Base-by-base conservation (phyloP, 2,113 vertebrate genomes). In the Prochilodus magdalenae region DNA sequence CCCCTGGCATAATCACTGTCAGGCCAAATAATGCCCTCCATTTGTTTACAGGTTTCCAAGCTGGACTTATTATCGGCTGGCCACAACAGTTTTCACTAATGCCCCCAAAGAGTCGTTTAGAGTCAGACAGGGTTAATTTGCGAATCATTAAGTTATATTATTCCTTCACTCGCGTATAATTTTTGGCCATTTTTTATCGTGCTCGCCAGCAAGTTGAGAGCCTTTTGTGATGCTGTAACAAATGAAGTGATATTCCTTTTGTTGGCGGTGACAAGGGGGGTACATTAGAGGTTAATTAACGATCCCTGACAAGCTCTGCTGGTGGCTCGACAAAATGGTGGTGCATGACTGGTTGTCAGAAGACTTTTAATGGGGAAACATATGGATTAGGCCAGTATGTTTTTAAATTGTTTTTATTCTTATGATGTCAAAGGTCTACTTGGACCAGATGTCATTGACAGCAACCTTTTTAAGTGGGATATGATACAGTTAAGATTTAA, bases 221-320 rank as follows among this genome's bases (percentile, higher is more conserved):
- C 84, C 82, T 88, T n/a, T 86, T 90, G 92, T 88, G 86, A 87
- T 91, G 89, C 87, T 90, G 85, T 89, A 85, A 91, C 89, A 90
- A 92, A 92, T 89, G 89, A 89, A 91, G 88, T 90, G 87, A 91
- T 89, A 87, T 90, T 90, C 84, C 88, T 85, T 90, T 92, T 93
- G 91, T 91, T 87, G 86, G 77, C 83, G 82, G 88, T 91, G 91
- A 92, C 88, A 93, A 83, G 85, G 85, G 87, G 89, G 88, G 86
- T 85, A 87, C 88, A 87, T 86, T 77, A 90, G 85, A 90, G 90
- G 89, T 92, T 92, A 92, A 93, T 93, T 91, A 92, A 89, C 86
- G 55, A 75, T 88, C 85, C 89, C 88, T 89, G 91, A 85, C 84
- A 82, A 79, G 77, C 89, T 85, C 79, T 72, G 80, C 87, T 84